Base-by-base conservation (phyloP, 2,797 vertebrate species). In the Gadopsis marmoratus region DNA sequence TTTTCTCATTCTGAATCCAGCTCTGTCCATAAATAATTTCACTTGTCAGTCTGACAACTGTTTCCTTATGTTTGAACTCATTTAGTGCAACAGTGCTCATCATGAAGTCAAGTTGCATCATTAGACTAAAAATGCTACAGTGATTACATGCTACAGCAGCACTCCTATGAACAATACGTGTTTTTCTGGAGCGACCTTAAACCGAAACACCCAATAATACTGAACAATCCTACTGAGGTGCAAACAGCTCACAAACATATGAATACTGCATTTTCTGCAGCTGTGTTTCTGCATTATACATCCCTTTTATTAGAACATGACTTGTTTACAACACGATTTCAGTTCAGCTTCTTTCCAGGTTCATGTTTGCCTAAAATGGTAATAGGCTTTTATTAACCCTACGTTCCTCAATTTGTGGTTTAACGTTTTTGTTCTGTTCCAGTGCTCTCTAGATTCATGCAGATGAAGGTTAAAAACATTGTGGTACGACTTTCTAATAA, bases 381-480 rank as follows among this genome's bases (percentile, higher is more conserved):
- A 17, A 26, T 14, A 39, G 45, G 16, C n/a, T 51, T 17, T 58
- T 64, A 45, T 66, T 75, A 35, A 51, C 61, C 63, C 47, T 61
- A 23, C 41, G 2, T 5, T 13, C 21, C 3, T 26, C 21, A 39
- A 26, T 0, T 23, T 23, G 12, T 16, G 31, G 6, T 26, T 61
- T 16, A 4, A 58, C n/a, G 14, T 35, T 43, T 43, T 43, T 14
- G 4, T 43, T 43, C 41, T 43, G 14, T 16, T 5, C 41, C 37
- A 39, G 37, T 35, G 7, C 7, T 6, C 35, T 35, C 21, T n/a
- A 21, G 48, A n/a, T n/a, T 12, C 26, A 54, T 29, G n/a, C 51
- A 54, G 51, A 54, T 26, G 11, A 54, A 23, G 26, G 23, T 26
- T 26, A 50, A 26, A 23, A 23, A 7, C 11, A 26, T 12, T 23